These are phyloP conservation scores for Lithodes maja DNA, from an alignment of 2,888 invertebrate species.

Conservation along the genomic window DNA sequence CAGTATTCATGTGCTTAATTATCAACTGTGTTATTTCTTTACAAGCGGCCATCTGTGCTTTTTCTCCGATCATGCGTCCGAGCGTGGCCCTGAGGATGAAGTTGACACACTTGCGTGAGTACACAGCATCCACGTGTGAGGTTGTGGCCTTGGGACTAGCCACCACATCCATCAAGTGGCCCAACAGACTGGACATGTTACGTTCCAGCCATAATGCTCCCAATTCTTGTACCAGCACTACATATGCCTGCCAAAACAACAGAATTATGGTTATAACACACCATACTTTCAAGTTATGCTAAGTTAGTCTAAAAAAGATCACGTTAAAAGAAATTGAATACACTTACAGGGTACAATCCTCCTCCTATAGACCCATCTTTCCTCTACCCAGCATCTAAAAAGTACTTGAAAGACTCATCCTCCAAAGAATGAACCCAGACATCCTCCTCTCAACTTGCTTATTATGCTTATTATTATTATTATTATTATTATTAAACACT, in stretches of 20 bases:
- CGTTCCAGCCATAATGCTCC: slow-evolving; percentile 96
- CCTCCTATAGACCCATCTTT: no score
- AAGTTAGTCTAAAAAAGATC: no score
- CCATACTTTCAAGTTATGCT: no score
- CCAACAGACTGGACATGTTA: slow-evolving; percentile 89
- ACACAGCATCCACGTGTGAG: slow-evolving; percentile 97
- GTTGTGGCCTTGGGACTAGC: slow-evolving; percentile 96
- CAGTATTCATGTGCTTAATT: slow-evolving; percentile 95
- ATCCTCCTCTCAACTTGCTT: no score
- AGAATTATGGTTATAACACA: no score
- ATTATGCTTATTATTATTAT: no score
- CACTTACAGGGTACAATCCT: no score
- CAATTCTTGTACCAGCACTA: slow-evolving; percentile 94
- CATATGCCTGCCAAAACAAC: slow-evolving; percentile 85
- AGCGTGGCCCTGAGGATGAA: slow-evolving; percentile 94
- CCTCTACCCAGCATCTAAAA: no score
- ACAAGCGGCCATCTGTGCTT: slow-evolving; percentile 95
- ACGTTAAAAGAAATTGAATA: no score
- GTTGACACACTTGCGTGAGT: slow-evolving; percentile 97
- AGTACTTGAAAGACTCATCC: no score
- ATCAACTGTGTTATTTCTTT: slow-evolving; percentile 91
- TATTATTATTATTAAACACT: no score
- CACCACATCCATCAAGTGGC: slow-evolving; percentile 91
- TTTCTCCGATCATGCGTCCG: slow-evolving; percentile 96
- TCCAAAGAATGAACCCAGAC: no score